These are phyloP conservation scores for Aythya baeri DNA, from an alignment of 2,113 vertebrate genomes.

Conservation along the genomic window DNA sequence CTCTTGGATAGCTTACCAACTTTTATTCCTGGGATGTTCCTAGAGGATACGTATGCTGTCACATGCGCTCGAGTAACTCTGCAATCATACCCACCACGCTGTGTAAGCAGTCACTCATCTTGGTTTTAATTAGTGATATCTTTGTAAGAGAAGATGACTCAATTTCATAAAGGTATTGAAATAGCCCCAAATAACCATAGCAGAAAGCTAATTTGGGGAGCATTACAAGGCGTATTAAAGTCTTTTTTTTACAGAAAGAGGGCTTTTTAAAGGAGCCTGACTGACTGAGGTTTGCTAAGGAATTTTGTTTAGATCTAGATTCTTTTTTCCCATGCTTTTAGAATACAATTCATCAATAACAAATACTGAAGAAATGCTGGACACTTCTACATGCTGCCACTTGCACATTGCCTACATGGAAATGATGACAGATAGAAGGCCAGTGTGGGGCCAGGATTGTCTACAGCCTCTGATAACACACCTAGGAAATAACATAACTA, in stretches of 20 bases:
- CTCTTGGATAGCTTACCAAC: not conserved
- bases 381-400: not conserved
- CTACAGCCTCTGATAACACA: not conserved
- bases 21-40: not conserved
- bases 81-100: not conserved
- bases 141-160: not conserved
- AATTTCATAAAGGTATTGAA: not conserved
- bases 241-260: not conserved
- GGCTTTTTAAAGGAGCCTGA: not conserved
- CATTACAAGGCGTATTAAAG: not conserved
- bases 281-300: accelerated
- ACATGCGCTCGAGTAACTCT: not conserved
- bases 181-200: not conserved
- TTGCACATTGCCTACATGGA: not conserved
- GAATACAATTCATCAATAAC: not conserved
- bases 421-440: not conserved
- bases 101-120: slow-evolving; percentile 6
- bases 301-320: not conserved
- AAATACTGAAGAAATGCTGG: not conserved
- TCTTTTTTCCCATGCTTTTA: not conserved
- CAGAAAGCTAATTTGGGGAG: not conserved
- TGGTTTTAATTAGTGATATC: not conserved
- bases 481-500: not conserved
- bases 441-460: not conserved
- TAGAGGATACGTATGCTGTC: not conserved